A percentile compares a stretch with the other conserved stretches of the same genome.
Evolutionary conservation across 2,888 invertebrate species (phyloP).

Genomic region (Calephelis perditalis): DNA sequence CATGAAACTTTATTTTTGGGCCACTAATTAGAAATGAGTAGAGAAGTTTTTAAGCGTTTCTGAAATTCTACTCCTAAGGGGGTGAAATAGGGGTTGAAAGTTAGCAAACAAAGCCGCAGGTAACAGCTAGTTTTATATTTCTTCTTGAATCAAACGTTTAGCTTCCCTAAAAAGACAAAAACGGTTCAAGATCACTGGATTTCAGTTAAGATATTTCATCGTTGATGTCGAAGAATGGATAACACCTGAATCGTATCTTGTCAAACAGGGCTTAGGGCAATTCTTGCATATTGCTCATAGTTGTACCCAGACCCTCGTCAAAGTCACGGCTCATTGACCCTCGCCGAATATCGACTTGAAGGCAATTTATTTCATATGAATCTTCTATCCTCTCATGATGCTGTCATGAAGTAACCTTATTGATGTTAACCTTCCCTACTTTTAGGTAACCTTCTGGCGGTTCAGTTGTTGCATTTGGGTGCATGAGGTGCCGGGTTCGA

Average conservation of each 20-base stretch:
- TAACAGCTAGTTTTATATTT: too few relatives aligned
- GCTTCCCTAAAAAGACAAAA: too few relatives aligned
- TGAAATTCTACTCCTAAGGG: too few relatives aligned
- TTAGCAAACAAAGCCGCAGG: too few relatives aligned
- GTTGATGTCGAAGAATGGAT: slow-evolving; percentile 21
- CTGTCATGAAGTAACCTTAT: slow-evolving; percentile 57
- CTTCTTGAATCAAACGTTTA: too few relatives aligned
- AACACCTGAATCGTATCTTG: slow-evolving; percentile 61
- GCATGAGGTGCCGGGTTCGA: too few relatives aligned
- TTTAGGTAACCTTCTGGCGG: too few relatives aligned
- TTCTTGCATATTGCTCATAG: slow-evolving; percentile 62
- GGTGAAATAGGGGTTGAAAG: too few relatives aligned
- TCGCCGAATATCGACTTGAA: slow-evolving; percentile 62
- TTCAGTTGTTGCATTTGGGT: too few relatives aligned
- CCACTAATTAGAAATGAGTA: too few relatives aligned
- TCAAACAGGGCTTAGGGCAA: slow-evolving; percentile 58
- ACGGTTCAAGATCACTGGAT: not conserved
- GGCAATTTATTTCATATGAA: slow-evolving; percentile 74
- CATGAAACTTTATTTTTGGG: too few relatives aligned
- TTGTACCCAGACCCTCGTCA: slow-evolving; percentile 61
- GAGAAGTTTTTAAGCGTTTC: too few relatives aligned
- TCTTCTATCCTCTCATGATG: slow-evolving; percentile 57
- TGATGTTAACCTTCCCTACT: slow-evolving; percentile 39
- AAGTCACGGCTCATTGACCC: slow-evolving; percentile 73
- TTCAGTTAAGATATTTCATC: not conserved